Percentiles rank a stretch among this genome's conserved stretches.
These are phyloP conservation scores for Drosophila orena DNA, from an alignment of 1,140 invertebrate genomes.

Conservation along the genomic window DNA sequence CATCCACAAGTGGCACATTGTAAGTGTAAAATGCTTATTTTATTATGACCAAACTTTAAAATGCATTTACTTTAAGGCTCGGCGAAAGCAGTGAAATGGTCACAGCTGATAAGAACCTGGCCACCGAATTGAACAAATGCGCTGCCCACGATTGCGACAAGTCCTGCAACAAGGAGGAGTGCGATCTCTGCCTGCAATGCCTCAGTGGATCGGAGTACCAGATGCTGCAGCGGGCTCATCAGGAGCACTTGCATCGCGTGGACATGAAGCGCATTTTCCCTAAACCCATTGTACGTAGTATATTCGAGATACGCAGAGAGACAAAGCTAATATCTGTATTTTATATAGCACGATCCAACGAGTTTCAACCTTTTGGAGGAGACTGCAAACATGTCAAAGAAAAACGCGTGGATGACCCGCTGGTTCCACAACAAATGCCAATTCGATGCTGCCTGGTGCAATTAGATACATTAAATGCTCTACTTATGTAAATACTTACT, in stretches of 20 bases:
- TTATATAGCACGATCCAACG: conserved; percentile 44
- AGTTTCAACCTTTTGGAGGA: conserved; percentile 50
- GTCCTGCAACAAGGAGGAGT: conserved; percentile 89
- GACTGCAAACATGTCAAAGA: conserved; percentile 52
- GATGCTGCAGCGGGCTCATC: conserved; percentile 88
- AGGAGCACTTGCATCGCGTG: conserved; percentile 92
- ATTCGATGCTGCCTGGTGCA: conserved; percentile 73
- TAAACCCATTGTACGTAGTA: conserved; percentile 88
- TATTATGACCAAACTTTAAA: background rate
- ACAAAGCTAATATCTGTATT: background rate
- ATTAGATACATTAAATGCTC: conserved; percentile 1
- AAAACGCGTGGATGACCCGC: conserved; percentile 64
- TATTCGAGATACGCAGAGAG: too few relatives aligned
- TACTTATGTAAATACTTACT: conserved; percentile 16
- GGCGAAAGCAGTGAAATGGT: conserved; percentile 88
- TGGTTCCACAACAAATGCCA: conserved; percentile 80
- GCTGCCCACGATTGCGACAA: conserved; percentile 86
- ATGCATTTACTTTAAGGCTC: conserved; percentile 45
- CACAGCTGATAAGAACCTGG: conserved; percentile 92
- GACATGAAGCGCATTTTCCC: conserved; percentile 93
- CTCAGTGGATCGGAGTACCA: conserved; percentile 87
- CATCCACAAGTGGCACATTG: conserved; percentile 24
- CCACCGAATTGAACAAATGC: conserved; percentile 91
- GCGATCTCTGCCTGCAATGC: conserved; percentile 92
- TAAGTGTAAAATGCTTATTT: conserved; percentile 15